Conservation (phyloP, 2,797 vertebrate genomes). For the Emydoidea blandingii region DNA sequence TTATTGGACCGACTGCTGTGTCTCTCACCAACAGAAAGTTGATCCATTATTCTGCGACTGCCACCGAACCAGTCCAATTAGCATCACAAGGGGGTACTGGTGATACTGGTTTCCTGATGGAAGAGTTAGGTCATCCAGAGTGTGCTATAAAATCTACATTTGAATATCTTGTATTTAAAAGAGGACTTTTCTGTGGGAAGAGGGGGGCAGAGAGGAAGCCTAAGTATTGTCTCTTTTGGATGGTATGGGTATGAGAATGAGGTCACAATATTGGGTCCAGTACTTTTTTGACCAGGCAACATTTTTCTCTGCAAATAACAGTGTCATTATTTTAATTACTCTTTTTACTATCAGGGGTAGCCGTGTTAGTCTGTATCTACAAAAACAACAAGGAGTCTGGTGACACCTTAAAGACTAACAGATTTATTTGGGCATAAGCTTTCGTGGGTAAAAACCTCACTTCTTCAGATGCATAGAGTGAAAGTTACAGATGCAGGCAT, state of each 20-base stretch:
- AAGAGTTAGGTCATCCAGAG: neutral
- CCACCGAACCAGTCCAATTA: no score
- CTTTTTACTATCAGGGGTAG: no score
- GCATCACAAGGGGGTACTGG: neutral
- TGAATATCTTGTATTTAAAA: neutral
- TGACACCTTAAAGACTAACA: no score
- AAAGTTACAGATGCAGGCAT: no score
- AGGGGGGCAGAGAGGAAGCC: no score
- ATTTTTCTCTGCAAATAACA: neutral
- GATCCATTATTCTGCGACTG: no score
- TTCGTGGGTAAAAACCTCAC: no score
- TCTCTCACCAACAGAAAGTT: neutral
- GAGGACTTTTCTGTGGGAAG: neutral
- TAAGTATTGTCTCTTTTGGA: neutral
- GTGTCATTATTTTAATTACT: neutral
- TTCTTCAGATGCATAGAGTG: no score
- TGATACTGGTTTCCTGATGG: neutral
- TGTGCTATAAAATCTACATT: neutral
- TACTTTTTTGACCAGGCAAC: fast-evolving
- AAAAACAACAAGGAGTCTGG: no score
- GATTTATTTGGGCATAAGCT: no score
- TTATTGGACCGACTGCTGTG: neutral
- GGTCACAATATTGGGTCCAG: fast-evolving
- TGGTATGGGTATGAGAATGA: fast-evolving
- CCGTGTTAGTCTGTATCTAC: no score